phyloP scores from a whole-genome alignment of 2,888 invertebrate genomes.

The Parascotia fuliginaria region DNA sequence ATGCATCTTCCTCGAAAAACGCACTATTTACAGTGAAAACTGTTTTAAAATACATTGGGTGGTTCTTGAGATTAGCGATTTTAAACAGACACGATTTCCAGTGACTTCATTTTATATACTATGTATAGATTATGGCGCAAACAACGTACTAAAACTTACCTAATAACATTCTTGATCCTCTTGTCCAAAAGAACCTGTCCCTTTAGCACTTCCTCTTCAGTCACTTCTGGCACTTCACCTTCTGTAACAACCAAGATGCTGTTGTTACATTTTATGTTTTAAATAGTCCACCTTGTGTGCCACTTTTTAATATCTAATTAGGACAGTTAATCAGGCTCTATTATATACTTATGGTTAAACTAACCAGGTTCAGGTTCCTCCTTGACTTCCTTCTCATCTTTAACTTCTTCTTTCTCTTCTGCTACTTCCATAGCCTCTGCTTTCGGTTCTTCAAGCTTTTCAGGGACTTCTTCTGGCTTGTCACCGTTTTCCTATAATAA shows the following conservation, averaged over 20 bases:
- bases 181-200: conserved; percentile 46
- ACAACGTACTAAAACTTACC: conserved; percentile 55
- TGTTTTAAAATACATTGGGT: too few species aligned
- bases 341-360: not conserved
- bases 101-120: too few species aligned
- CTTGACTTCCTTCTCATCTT: conserved; percentile 10
- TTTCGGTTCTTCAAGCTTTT: conserved; percentile 8
- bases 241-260: conserved; percentile 11
- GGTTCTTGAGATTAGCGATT: too few species aligned
- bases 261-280: not conserved
- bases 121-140: too few species aligned
- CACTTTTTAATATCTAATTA: too few species aligned
- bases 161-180: conserved; percentile 58
- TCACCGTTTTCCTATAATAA: conserved; percentile 11
- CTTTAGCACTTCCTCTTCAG: conserved; percentile 47
- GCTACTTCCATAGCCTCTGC: conserved; percentile 24
- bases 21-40: too few species aligned
- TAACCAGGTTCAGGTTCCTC: conserved; percentile 7
- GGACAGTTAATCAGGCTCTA: too few species aligned
- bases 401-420: conserved; percentile 10
- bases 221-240: conserved; percentile 37
- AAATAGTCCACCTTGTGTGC: too few species aligned
- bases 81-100: too few species aligned
- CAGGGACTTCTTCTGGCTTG: not conserved
- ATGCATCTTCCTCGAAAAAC: too few species aligned